These are phyloP conservation scores for Hirtodrosophila duncani DNA, from an alignment of 2,888 invertebrate species.

Conservation along the genomic window DNA sequence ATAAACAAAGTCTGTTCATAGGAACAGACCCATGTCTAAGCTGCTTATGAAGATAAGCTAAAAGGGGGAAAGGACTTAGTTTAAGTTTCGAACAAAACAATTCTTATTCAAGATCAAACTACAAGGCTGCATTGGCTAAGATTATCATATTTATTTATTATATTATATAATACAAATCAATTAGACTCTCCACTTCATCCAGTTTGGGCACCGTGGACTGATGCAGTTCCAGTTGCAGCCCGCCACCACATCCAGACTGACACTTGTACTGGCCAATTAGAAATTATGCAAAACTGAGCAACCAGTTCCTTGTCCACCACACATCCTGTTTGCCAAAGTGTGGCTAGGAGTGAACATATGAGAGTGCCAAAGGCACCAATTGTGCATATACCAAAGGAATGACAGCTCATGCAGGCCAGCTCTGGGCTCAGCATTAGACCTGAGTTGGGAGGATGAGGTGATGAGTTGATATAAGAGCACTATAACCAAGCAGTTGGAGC, in stretches of 20 bases:
- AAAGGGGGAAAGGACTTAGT: slow-evolving; percentile 6
- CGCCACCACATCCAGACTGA: slow-evolving; percentile 11
- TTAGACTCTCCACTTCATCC: slow-evolving; percentile 3
- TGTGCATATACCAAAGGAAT: slow-evolving; percentile 85
- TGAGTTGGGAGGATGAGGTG: neutral
- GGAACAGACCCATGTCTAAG: slow-evolving; percentile 7
- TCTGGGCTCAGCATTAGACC: slow-evolving; percentile 5
- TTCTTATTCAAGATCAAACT: slow-evolving; percentile 24
- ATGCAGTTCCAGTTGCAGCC: slow-evolving; percentile 9
- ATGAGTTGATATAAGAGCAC: neutral
- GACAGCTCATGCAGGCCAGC: slow-evolving; percentile 81
- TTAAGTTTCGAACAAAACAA: slow-evolving; percentile 3
- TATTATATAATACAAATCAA: neutral
- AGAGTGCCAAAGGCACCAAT: slow-evolving; percentile 82
- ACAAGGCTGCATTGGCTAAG: neutral
- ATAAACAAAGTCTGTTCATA: slow-evolving; percentile 32
- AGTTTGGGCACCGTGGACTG: slow-evolving; percentile 23
- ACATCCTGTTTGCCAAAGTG: slow-evolving; percentile 80
- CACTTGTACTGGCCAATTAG: slow-evolving; percentile 72
- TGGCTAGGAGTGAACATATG: slow-evolving; percentile 81
- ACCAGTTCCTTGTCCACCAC: slow-evolving; percentile 81
- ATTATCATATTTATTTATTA: slow-evolving; percentile 14
- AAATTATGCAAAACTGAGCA: slow-evolving; percentile 81
- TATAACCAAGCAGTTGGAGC: neutral
- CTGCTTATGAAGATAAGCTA: slow-evolving; percentile 11